These are phyloP conservation scores for Drosophila leontia DNA, from an alignment of 1,140 invertebrate species.

Conservation along the genomic window DNA sequence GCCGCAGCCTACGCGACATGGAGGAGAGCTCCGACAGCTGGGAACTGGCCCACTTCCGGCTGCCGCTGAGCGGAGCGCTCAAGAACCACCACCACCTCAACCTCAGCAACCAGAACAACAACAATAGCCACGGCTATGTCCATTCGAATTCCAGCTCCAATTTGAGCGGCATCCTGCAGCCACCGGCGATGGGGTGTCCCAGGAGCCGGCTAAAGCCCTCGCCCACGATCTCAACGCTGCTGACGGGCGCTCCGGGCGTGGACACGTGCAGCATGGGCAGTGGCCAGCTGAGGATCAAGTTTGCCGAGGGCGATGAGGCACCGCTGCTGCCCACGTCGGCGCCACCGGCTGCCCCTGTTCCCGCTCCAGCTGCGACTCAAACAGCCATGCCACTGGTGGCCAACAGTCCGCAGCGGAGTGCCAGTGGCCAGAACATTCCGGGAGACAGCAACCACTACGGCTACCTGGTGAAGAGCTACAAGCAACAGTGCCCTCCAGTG, in stretches of 20 bases:
- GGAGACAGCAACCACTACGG: slow-evolving; percentile 53
- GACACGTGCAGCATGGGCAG: slow-evolving; percentile 60
- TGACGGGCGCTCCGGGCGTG: slow-evolving; percentile 41
- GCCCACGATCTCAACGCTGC: slow-evolving; percentile 77
- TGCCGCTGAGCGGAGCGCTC: slow-evolving; percentile 74
- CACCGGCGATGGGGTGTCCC: slow-evolving; percentile 22
- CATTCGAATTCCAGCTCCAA: slow-evolving; percentile 76
- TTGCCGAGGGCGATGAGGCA: slow-evolving; percentile 56
- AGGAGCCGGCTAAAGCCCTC: slow-evolving; percentile 62
- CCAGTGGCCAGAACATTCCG: slow-evolving; percentile 67
- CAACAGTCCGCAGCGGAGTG: slow-evolving; percentile 45
- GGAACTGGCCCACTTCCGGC: slow-evolving; percentile 76
- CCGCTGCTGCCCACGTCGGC: slow-evolving; percentile 40
- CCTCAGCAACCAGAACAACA: slow-evolving; percentile 30
- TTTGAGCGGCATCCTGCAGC: slow-evolving; percentile 74
- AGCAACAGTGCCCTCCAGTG: slow-evolving; percentile 56
- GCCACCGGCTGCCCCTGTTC: neutral
- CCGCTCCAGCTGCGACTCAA: neutral
- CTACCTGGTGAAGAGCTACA: slow-evolving; percentile 72
- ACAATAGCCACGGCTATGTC: slow-evolving; percentile 49
- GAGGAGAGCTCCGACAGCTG: slow-evolving; percentile 55
- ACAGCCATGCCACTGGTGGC: neutral
- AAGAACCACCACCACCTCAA: slow-evolving; percentile 60
- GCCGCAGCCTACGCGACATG: slow-evolving; percentile 64
- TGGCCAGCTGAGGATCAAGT: slow-evolving; percentile 69